A percentile compares a stretch with the other conserved stretches of the same genome.
Conservation (phyloP, 1,140 invertebrate species). For the Brachionus calyciflorus region DNA sequence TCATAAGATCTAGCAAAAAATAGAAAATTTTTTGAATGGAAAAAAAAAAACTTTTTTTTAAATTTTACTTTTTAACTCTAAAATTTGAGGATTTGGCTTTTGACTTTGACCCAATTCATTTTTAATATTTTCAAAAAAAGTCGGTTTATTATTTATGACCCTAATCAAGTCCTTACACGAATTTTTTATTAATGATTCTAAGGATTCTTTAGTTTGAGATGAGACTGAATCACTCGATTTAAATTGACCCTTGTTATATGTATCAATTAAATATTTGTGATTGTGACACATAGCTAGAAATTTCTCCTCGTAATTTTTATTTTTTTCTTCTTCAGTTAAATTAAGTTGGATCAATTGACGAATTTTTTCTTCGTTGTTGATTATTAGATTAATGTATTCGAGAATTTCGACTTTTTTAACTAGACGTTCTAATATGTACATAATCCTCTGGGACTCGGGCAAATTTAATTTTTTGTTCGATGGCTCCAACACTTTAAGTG, state of each 20-base stretch:
- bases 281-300: slow-evolving; percentile 23
- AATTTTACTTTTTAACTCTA: slow-evolving; percentile 8
- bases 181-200: slow-evolving; percentile 28
- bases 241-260: slow-evolving; percentile 27
- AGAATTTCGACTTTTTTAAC: slow-evolving; percentile 30
- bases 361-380: background rate
- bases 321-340: slow-evolving; percentile 15
- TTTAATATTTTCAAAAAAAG: slow-evolving; percentile 33
- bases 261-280: slow-evolving; percentile 13
- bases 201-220: slow-evolving; percentile 21
- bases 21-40: background rate
- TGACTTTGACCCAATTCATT: background rate
- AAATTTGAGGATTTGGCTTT: background rate
- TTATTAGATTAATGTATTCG: background rate
- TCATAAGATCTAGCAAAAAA: slow-evolving; percentile 17
- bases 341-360: background rate
- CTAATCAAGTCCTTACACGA: slow-evolving; percentile 30
- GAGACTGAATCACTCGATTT: background rate
- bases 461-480: slow-evolving; percentile 39
- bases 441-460: slow-evolving; percentile 37
- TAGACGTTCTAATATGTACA: slow-evolving; percentile 20
- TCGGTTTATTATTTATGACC: background rate
- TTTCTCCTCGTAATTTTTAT: background rate
- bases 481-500: slow-evolving; percentile 30
- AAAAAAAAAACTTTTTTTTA: background rate